These are phyloP conservation scores for Strix occidentalis DNA, from an alignment of 2,797 vertebrate species.

Conservation along the genomic window DNA sequence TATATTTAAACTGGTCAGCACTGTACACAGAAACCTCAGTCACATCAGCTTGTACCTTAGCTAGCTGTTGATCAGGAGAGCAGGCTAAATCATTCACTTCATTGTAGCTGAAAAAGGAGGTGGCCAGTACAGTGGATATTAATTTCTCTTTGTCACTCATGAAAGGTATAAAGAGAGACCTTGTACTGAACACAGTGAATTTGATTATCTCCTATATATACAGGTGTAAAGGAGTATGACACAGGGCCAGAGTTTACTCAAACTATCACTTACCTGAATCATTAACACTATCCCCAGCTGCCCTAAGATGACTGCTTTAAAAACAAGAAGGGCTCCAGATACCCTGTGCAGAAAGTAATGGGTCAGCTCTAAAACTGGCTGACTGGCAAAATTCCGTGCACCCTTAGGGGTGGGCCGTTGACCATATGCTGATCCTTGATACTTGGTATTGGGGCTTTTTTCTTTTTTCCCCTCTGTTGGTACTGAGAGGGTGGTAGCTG, in stretches of 20 bases:
- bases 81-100: not conserved
- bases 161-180: not conserved
- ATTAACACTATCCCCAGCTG: not conserved
- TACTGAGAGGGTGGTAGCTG: not conserved
- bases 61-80: not conserved
- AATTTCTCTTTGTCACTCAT: not conserved
- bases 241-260: not conserved
- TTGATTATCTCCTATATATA: not conserved
- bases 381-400: not conserved
- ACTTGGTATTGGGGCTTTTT: not conserved
- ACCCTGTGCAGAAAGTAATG: not conserved
- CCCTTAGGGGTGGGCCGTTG: fast-evolving
- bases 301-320: not conserved
- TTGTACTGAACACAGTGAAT: not conserved
- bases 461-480: not conserved
- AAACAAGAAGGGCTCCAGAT: not conserved
- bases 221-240: not conserved
- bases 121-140: not conserved
- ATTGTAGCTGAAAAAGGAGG: not conserved
- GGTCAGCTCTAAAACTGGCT: not conserved
- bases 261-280: not conserved
- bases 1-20: not conserved
- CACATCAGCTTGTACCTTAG: not conserved
- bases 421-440: not conserved
- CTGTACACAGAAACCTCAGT: not conserved